These are phyloP conservation scores for Prolemur simus DNA, from an alignment of 2,113 vertebrate genomes.

Conservation along the genomic window DNA sequence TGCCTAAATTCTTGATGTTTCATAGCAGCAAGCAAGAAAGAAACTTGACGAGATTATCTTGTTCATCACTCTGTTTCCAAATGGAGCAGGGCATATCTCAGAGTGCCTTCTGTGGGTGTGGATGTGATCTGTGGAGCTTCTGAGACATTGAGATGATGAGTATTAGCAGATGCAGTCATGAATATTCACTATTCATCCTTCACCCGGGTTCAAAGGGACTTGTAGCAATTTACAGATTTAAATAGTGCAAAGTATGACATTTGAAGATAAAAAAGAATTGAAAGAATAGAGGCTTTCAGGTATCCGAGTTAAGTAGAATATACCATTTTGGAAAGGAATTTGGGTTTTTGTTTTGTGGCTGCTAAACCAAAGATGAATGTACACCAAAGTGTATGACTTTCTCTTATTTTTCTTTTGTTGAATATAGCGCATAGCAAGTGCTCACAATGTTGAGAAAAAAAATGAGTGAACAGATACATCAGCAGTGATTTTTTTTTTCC, in stretches of 20 bases:
- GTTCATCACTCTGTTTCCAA: neutral
- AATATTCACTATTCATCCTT: neutral
- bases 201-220: neutral
- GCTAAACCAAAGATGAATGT: neutral
- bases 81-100: neutral
- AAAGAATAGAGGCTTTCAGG: neutral
- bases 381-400: neutral
- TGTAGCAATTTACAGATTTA: neutral
- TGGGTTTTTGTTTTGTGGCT: neutral
- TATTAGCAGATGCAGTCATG: neutral
- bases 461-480: neutral
- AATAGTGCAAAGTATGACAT: neutral
- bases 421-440: neutral
- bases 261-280: neutral
- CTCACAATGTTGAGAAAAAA: neutral
- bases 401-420: neutral
- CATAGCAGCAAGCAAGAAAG: neutral
- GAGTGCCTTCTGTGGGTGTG: neutral
- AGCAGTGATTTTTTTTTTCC: neutral
- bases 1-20: conserved; percentile 34
- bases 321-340: conserved; percentile 21
- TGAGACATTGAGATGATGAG: neutral
- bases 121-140: neutral
- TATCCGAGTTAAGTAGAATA: neutral
- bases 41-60: neutral